phyloP scores from a whole-genome alignment of 2,113 vertebrate genomes.

The Corythornis madagascariensis region DNA sequence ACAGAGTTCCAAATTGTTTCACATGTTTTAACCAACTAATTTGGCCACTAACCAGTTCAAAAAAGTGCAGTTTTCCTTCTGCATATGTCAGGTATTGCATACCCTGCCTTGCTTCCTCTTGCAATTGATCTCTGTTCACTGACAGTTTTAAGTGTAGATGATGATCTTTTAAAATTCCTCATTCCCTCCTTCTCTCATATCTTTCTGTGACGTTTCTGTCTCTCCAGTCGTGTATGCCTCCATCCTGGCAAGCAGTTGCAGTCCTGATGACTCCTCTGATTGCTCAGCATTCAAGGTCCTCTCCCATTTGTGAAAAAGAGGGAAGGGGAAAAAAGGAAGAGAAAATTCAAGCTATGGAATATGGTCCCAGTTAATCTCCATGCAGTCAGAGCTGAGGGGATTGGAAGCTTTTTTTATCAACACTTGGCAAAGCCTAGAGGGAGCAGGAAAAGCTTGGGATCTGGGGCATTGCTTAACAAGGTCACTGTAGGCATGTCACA shows the following conservation, averaged over 20 bases:
- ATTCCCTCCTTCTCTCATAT: neutral
- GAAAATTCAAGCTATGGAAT: neutral
- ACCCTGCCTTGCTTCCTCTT: neutral
- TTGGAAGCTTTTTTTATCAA: neutral
- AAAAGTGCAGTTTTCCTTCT: neutral
- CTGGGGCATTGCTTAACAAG: neutral
- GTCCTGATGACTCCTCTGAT: neutral
- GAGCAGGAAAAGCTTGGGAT: neutral
- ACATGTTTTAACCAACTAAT: neutral
- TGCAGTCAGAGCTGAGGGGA: rapidly evolving
- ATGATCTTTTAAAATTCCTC: neutral
- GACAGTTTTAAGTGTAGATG: neutral
- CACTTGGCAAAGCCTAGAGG: neutral
- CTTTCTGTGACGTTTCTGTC: neutral
- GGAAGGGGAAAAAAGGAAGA: neutral
- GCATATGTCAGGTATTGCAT: neutral
- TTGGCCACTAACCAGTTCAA: neutral
- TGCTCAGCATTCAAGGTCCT: neutral
- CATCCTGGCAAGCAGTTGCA: neutral
- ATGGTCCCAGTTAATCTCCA: neutral
- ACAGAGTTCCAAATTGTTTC: neutral
- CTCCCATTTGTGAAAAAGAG: neutral
- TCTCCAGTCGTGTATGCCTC: neutral
- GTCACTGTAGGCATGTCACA: neutral
- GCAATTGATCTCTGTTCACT: neutral